Base-by-base conservation (phyloP, 1,140 invertebrate genomes). In the Portunus trituberculatus region DNA sequence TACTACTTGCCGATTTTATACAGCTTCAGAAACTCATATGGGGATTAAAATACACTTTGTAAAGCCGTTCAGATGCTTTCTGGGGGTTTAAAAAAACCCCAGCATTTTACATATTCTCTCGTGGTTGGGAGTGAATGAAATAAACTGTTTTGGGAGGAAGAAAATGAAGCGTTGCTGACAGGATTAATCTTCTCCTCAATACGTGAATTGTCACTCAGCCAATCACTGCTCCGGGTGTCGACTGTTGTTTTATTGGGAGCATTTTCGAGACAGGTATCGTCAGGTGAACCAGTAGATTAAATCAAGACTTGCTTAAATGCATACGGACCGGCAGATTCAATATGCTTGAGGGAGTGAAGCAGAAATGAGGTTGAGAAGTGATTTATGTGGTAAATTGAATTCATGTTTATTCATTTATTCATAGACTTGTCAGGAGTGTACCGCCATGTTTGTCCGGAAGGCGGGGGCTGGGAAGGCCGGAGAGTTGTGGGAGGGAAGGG, bases 401-500 rank as follows among this genome's bases (percentile, higher is more conserved):
- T 93, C 92, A 93, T 93, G 92, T 93, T 93, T 93, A 93, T 93
- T 93, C 92, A 93, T 93, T 93, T 93, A 93, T 93, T 93, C 92
- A 93, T 93, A 88, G 92, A 83, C 83, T 93, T 93, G 92, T 93
- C 92, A 93, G 83, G 92, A 93, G 83, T 93, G 92, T 84, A 84
- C 46, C 92, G 83, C 45, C 39, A 46, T 93, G 92, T 48, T 93
- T 93, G 82, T 93, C 82, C 76, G 90, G 39, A 52, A 29, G 29
- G 52, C 88, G 10, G 10, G 88, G n/a, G 39, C 32, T 8, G 45
- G 39, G 45, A 32, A 14, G 52, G 52, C 39, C 48, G 39, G 88
- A 10, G 48, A 0, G 45, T 10, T 14, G 12, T 20, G 86, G 45
- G 10, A 6, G 45, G 39, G 32, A 10, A 28, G 0, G 45, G 45